Conservation (phyloP, 2,888 invertebrate genomes). For the Sinhomidia bicolor region DNA sequence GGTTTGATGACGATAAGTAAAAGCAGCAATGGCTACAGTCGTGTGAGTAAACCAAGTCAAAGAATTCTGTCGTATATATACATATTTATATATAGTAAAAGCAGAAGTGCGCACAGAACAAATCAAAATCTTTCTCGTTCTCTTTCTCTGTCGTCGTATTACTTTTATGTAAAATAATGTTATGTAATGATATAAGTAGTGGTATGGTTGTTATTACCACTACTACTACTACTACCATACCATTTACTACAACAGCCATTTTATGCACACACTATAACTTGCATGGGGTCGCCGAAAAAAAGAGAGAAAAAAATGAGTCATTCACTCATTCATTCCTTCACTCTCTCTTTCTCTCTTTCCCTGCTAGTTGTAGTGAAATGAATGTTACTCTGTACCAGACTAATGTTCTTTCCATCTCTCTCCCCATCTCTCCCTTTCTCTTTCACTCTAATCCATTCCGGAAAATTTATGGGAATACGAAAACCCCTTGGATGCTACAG, state of each 20-base stretch:
- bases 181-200: not conserved
- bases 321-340: conserved; percentile 33
- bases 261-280: not conserved
- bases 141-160: not conserved
- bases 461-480: conserved; percentile 43
- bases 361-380: too few species aligned
- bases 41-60: not conserved
- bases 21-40: not conserved
- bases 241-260: not conserved
- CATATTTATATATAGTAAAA: too few species aligned
- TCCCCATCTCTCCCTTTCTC: too few species aligned
- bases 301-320: conserved; percentile 39
- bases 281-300: not conserved
- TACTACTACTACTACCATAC: not conserved
- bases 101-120: not conserved
- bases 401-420: conserved; percentile 8
- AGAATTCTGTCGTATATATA: too few species aligned
- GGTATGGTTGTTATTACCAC: not conserved
- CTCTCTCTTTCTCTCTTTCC: too few species aligned
- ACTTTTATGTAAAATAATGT: conserved; percentile 41
- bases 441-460: conserved; percentile 36
- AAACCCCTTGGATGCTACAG: conserved; percentile 20
- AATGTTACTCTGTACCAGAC: not conserved
- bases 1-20: conserved; percentile 15
- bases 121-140: conserved; percentile 21